phyloP scores from a whole-genome alignment of 2,888 invertebrate species.

The Phrixothrix hirtus region DNA sequence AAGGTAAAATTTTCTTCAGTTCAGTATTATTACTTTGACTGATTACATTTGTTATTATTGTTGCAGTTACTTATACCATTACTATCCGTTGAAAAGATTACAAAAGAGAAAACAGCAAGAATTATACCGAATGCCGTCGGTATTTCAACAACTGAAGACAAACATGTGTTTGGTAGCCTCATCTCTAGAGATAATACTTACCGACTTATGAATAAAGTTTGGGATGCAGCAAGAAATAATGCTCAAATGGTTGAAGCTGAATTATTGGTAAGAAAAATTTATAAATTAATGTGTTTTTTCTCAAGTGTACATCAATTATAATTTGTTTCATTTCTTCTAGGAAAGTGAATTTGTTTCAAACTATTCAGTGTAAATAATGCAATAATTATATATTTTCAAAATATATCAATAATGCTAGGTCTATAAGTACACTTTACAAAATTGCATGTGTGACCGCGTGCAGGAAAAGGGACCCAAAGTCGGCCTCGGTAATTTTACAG shows the following conservation, averaged over 20 bases:
- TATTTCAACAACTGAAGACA: slow-evolving; percentile 79
- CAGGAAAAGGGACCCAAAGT: too few species aligned
- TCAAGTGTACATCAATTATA: too few species aligned
- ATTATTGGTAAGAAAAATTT: slow-evolving; percentile 32
- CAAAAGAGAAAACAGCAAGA: slow-evolving; percentile 90
- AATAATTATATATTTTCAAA: too few species aligned
- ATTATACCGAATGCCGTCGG: slow-evolving; percentile 95
- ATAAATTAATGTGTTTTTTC: too few species aligned
- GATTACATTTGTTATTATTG: too few species aligned
- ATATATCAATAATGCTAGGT: too few species aligned
- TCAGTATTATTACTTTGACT: too few species aligned
- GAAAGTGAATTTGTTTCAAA: neutral
- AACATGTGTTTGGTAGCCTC: slow-evolving; percentile 88
- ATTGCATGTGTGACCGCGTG: too few species aligned
- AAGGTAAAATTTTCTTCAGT: slow-evolving; percentile 63
- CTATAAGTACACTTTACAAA: too few species aligned
- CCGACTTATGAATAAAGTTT: slow-evolving; percentile 84
- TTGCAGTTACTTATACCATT: slow-evolving; percentile 85
- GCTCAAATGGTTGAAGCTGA: slow-evolving; percentile 47
- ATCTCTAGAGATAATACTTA: slow-evolving; percentile 87
- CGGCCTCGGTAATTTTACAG: too few species aligned
- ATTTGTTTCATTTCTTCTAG: neutral
- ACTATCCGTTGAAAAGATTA: slow-evolving; percentile 81
- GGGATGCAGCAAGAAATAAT: slow-evolving; percentile 66
- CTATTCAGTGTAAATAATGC: too few species aligned